A percentile compares a stretch with the other conserved stretches of the same genome.
Evolutionary conservation across 1,140 invertebrate species (phyloP).

Genomic region (Tetramorium parvispinum): DNA sequence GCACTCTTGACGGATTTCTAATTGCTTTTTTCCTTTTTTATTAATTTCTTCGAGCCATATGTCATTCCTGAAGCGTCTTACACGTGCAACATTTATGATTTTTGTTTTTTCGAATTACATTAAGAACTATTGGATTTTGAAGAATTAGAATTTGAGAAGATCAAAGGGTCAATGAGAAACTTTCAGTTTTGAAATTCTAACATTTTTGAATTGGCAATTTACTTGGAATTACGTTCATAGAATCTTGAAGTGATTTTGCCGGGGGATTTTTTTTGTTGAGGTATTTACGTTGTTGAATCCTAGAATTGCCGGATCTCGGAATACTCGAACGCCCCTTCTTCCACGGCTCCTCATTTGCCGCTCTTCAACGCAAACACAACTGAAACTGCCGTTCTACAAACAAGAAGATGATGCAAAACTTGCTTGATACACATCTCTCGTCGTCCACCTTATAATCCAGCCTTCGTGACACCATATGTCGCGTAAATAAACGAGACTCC

Average conservation of each 20-base stretch:
- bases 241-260: not conserved
- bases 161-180: not conserved
- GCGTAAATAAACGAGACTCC: conserved; percentile 18
- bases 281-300: not conserved
- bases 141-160: not conserved
- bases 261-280: not conserved
- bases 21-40: not conserved
- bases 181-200: not conserved
- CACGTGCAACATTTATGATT: not conserved
- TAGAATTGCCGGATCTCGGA: not conserved
- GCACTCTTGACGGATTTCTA: conserved; percentile 2
- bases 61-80: not conserved
- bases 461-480: not conserved
- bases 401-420: conserved; percentile 57
- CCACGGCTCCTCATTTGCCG: conserved; percentile 36
- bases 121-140: not conserved
- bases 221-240: not conserved
- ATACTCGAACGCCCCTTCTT: conserved; percentile 31
- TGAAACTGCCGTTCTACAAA: conserved; percentile 47
- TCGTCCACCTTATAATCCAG: conserved; percentile 27
- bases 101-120: not conserved
- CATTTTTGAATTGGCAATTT: not conserved
- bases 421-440: conserved; percentile 31
- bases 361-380: conserved; percentile 46
- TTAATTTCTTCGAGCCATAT: not conserved